A percentile compares a stretch with the other conserved stretches of the same genome.
These are phyloP conservation scores for Gambusia holbrooki DNA, from an alignment of 2,113 vertebrate genomes.

Conservation along the genomic window DNA sequence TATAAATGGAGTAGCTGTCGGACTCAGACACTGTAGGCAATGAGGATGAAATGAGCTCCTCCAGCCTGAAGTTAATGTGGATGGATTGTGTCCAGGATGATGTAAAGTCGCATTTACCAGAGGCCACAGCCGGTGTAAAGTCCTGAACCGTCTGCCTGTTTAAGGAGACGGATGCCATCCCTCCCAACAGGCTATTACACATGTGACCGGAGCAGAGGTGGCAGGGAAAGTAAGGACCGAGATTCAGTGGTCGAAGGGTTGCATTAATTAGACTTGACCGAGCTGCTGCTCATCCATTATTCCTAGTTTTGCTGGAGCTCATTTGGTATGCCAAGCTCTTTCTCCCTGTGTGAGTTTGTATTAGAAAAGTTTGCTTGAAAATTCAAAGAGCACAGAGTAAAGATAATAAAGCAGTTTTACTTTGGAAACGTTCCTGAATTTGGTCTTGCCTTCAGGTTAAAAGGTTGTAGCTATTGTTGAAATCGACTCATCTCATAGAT, in stretches of 20 bases:
- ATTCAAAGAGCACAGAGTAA: neutral
- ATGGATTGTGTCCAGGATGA: slow-evolving; percentile 65
- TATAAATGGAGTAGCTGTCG: slow-evolving; percentile 61
- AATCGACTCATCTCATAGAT: neutral
- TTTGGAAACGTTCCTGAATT: slow-evolving; percentile 15
- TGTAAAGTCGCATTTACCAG: slow-evolving; percentile 58
- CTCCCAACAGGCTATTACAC: slow-evolving; percentile 45
- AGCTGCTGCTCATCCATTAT: slow-evolving; percentile 63
- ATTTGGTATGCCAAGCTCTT: slow-evolving; percentile 32
- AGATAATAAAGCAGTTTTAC: neutral
- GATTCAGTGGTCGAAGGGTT: slow-evolving; percentile 45
- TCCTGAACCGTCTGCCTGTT: slow-evolving; percentile 48
- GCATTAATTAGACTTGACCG: slow-evolving; percentile 66
- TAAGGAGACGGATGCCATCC: slow-evolving; percentile 41
- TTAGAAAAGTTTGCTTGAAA: slow-evolving; percentile 4
- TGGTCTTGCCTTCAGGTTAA: neutral
- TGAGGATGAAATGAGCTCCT: slow-evolving; percentile 65
- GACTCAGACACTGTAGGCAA: slow-evolving; percentile 35
- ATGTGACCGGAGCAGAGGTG: slow-evolving; percentile 46
- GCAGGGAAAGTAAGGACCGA: slow-evolving; percentile 18
- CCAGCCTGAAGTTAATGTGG: slow-evolving; percentile 68
- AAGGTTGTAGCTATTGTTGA: no score
- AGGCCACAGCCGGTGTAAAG: slow-evolving; percentile 35
- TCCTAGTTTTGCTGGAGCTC: slow-evolving; percentile 45
- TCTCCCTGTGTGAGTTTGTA: slow-evolving; percentile 10